These are phyloP conservation scores for Yoshiicerus persimilis DNA, from an alignment of 1,140 invertebrate species.

Conservation along the genomic window DNA sequence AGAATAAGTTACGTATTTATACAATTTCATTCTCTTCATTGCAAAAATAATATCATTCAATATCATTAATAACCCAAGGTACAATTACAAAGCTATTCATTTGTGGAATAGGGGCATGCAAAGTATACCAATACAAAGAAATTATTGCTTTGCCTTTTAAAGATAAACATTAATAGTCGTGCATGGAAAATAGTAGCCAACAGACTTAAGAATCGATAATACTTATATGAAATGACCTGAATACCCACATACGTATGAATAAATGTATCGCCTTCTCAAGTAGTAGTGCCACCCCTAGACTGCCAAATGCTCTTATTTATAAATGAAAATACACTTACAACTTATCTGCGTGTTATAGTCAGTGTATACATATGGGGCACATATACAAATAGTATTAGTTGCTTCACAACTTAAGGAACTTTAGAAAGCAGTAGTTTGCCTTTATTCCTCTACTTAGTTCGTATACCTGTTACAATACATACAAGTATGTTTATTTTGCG, in stretches of 20 bases:
- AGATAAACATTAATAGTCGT: background rate
- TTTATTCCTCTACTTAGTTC: no score
- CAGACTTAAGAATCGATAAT: background rate
- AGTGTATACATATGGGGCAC: background rate
- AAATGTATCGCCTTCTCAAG: background rate
- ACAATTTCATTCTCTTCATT: no score
- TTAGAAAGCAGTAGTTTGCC: no score
- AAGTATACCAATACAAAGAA: background rate
- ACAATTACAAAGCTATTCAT: background rate
- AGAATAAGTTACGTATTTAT: no score
- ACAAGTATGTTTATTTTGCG: background rate
- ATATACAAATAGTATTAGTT: no score
- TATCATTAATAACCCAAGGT: background rate
- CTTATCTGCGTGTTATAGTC: background rate
- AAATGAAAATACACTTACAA: background rate
- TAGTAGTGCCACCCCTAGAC: background rate
- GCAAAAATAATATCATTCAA: background rate
- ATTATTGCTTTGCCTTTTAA: slow-evolving; percentile 8
- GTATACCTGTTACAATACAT: no score
- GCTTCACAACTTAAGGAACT: background rate
- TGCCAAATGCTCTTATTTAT: background rate
- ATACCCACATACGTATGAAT: slow-evolving; percentile 4
- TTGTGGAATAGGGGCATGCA: background rate
- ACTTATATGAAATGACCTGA: background rate
- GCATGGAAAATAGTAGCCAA: background rate